Base-by-base conservation (phyloP, 2,113 vertebrate species). In the Halichoeres trimaculatus region DNA sequence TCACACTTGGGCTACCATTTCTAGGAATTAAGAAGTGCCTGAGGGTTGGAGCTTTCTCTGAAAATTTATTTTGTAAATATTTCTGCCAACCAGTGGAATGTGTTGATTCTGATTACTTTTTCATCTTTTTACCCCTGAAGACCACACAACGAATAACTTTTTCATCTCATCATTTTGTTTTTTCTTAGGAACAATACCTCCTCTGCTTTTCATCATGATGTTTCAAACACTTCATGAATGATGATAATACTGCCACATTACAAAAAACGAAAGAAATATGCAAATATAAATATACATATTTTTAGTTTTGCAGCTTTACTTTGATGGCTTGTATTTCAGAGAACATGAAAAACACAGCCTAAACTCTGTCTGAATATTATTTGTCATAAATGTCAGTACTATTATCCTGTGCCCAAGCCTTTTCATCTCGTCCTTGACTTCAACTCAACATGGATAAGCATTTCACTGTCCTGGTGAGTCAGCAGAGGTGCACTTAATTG, bases 401-500 rank as follows among this genome's bases (percentile, higher is more conserved):
- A 23, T n/a, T 62, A 52, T 12, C 9, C 13, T 14, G 16, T 30
- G 48, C 53, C 70, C n/a, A 34, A 23, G 58, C 54, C 23, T 12
- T 45, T 57, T 68, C 4, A 17, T 43, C 52, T 62, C 52, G 16
- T 19, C 43, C 66, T 61, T 55, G 71, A 75, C 43, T 77, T 26
- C 63, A 47, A 6, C 54, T 74, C 43, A 41, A 68, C 76, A 41
- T 65, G 54, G 38, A 43, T 34, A 67, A 60, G 59, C 26, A 36
- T 40, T 72, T 54, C 52, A 6, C 52, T 41, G 40, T 57, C 53
- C 57, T 61, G 53, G 48, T 78, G 83, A 84, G 80, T 85, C 78
- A 86, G 82, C 77, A 74, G 45, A 85, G 26, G 61, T 68, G 55
- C 56, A 48, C 70, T 81, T 83, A 78, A 89, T 70, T 83, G 71